Percentiles rank a stretch among this genome's conserved stretches.
These are phyloP conservation scores for Lysiphlebus fabarum DNA, from an alignment of 1,140 invertebrate species.

Conservation along the genomic window DNA sequence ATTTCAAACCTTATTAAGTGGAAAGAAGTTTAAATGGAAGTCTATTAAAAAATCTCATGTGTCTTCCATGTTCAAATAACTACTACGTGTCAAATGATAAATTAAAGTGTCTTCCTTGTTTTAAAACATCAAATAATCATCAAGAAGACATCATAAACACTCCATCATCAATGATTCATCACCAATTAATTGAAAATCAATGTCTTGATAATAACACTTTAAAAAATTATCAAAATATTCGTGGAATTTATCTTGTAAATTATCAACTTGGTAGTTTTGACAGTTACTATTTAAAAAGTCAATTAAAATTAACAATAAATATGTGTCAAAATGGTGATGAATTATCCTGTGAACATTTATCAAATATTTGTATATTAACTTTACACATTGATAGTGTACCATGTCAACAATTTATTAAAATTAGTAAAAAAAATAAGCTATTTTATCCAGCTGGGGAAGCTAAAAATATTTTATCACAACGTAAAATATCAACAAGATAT, in stretches of 20 bases:
- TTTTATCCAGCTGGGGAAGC: conserved; percentile 58
- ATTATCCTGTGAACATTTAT: conserved; percentile 65
- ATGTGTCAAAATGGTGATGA: conserved; percentile 57
- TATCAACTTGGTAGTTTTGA: conserved; percentile 45
- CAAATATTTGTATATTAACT: conserved; percentile 68
- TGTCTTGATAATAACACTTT: conserved; percentile 46
- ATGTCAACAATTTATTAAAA: conserved; percentile 55
- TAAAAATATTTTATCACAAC: conserved; percentile 51
- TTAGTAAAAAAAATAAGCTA: conserved; percentile 48
- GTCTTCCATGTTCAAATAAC: conserved; percentile 51
- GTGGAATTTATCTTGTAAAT: conserved; percentile 44
- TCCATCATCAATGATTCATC: conserved; percentile 30
- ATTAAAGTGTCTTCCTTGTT: conserved; percentile 51
- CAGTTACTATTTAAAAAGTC: conserved; percentile 54
- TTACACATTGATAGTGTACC: conserved; percentile 57
- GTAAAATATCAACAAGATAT: conserved; percentile 56
- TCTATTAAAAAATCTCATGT: conserved; percentile 41
- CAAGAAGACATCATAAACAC: conserved; percentile 31
- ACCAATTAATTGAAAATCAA: conserved; percentile 42
- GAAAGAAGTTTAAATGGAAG: conserved; percentile 49
- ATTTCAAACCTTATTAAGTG: conserved; percentile 39
- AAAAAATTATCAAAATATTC: conserved; percentile 40
- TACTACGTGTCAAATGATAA: conserved; percentile 47
- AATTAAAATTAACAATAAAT: conserved; percentile 52
- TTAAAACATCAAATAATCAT: conserved; percentile 29